Conservation (phyloP, 2,113 vertebrate genomes). For the Orthochromis indermauri region DNA sequence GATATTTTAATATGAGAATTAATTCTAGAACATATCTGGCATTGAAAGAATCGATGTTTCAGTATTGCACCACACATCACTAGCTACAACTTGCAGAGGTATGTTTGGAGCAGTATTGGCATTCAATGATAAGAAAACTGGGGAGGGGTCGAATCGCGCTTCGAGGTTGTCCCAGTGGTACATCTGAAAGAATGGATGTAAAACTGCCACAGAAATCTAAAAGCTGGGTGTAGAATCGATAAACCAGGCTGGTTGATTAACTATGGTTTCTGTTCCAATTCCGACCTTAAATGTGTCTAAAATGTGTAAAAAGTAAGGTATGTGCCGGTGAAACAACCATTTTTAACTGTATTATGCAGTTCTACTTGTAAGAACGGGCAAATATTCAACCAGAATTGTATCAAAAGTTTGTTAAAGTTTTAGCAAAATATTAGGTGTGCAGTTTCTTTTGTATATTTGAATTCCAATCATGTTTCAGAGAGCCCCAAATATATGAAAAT, state of each 20-base stretch:
- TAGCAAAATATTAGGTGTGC: background rate
- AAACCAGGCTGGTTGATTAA: background rate
- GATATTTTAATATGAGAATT: background rate
- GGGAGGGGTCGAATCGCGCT: background rate
- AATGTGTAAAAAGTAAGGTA: background rate
- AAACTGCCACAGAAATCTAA: background rate
- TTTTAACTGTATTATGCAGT: background rate
- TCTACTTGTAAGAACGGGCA: background rate
- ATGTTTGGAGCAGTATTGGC: background rate
- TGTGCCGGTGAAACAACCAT: accelerated
- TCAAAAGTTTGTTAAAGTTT: background rate
- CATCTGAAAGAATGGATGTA: background rate
- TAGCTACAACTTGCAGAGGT: background rate
- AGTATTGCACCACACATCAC: background rate
- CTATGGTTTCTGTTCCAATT: background rate
- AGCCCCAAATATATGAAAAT: background rate
- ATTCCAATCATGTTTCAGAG: background rate
- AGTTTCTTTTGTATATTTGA: background rate
- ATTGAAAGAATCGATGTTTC: background rate
- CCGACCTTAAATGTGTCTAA: background rate
- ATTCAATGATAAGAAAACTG: background rate
- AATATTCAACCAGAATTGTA: background rate
- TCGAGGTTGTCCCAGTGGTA: background rate
- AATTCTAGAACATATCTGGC: background rate
- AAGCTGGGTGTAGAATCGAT: background rate